Base-by-base conservation (phyloP, 2,113 vertebrate species). In the Pteruthius melanotis region DNA sequence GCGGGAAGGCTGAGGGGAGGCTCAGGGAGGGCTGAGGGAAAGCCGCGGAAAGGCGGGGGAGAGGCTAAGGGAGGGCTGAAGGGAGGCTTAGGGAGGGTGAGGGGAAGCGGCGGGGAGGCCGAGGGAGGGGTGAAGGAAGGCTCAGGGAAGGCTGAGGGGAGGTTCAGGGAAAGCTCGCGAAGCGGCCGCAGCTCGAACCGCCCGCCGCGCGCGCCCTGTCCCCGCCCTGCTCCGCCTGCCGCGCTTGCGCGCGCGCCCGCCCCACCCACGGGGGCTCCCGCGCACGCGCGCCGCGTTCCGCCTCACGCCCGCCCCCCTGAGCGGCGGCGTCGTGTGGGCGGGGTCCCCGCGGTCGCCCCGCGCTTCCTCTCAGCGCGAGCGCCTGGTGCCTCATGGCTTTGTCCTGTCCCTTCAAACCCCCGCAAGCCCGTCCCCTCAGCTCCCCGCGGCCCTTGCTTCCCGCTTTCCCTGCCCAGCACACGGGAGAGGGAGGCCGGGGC, bases 391-490 rank as follows among this genome's bases (percentile, higher is more conserved):
- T 13, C 26, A 3, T 15, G 26, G 4, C 7, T 50, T 50, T 27
- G 49, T 27, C 49, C 26, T 15, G 15, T 28, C 14, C 26, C 50
- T 15, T 15, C 49, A 15, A 26, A 24, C 14, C 49, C 50, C 26
- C 26, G 8, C 1, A 50, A 23, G 4, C 8, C 5, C 6, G 17
- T 4, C 12, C 16, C 2, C 6, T 8, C 4, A 1, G 7, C 17
- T 4, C 9, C 11, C 1, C 4, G 2, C 11, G 0, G 28, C 3
- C 6, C 3, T 21, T 11, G 13, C 6, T 26, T 27, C 11, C 14
- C 5, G 1, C 6, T 71, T 17, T 5, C 17, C 11, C 9, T 26
- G 42, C 18, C 9, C 21, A 3, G 20, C 11, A 1, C 4, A 3
- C 7, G 10, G 22, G 3, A 9, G 5, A 3, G 6, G 2, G 23